Evolutionary conservation across 23 tunicate genomes (phyloP).

Genomic region (Halocynthia roretzi): DNA sequence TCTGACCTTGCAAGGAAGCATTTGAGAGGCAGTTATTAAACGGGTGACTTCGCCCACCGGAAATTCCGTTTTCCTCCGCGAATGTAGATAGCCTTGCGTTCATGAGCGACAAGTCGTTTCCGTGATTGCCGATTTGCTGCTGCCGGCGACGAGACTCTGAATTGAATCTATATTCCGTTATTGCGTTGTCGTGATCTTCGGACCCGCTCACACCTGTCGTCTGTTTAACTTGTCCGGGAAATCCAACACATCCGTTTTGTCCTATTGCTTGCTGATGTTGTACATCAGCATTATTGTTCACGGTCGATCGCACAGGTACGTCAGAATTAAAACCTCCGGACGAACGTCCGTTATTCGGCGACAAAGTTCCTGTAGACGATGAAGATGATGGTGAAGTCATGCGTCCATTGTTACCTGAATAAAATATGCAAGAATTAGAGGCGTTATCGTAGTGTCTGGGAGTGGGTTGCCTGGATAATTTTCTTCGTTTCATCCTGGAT

Average conservation of each 20-base stretch:
- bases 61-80: too few relatives aligned
- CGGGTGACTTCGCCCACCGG: too few relatives aligned
- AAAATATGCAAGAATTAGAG: too few relatives aligned
- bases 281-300: constrained; percentile 5
- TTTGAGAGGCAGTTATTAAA: too few relatives aligned
- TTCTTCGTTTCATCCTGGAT: too few relatives aligned
- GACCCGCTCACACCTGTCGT: background rate
- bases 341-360: constrained; percentile 24
- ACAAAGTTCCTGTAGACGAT: constrained; percentile 18
- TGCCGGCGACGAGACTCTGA: constrained; percentile 7
- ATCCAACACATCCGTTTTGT: constrained; percentile 2
- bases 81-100: too few relatives aligned
- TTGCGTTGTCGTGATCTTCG: background rate
- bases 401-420: background rate
- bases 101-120: too few relatives aligned
- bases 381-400: constrained; percentile 18
- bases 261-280: background rate
- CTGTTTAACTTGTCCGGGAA: background rate
- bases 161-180: background rate
- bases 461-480: too few relatives aligned
- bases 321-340: constrained; percentile 8
- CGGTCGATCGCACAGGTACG: constrained; percentile 6
- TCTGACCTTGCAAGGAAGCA: too few relatives aligned
- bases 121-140: too few relatives aligned
- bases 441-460: too few relatives aligned